These are phyloP conservation scores for Leptopilina boulardi DNA, from an alignment of 1,140 invertebrate genomes.

Conservation along the genomic window DNA sequence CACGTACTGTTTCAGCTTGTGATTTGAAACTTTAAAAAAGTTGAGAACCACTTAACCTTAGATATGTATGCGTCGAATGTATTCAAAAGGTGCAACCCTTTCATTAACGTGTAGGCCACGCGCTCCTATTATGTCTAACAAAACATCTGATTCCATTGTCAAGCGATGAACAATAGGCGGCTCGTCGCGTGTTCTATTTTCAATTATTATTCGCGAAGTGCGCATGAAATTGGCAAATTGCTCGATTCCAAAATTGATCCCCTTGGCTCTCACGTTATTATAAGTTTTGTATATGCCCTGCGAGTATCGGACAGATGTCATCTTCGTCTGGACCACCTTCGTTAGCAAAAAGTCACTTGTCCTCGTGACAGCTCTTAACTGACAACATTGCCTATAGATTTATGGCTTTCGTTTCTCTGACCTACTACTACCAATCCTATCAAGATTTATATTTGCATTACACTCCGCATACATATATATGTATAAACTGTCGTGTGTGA, in stretches of 20 bases:
- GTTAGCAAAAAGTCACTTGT: constrained; percentile 43
- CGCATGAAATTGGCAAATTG: constrained; percentile 71
- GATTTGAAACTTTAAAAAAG: not conserved
- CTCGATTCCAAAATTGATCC: constrained; percentile 44
- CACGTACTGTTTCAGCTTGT: not conserved
- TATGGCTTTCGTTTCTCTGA: constrained; percentile 39
- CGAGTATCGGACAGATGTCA: constrained; percentile 52
- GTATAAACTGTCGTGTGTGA: not conserved
- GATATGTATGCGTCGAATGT: constrained; percentile 56
- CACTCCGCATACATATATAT: too few species aligned
- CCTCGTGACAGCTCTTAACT: constrained; percentile 33
- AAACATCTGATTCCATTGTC: constrained; percentile 75
- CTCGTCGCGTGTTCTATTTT: constrained; percentile 71
- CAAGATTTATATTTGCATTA: not conserved
- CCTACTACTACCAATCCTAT: constrained; percentile 17
- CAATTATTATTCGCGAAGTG: constrained; percentile 69
- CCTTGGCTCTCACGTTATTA: not conserved
- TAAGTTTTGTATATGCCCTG: not conserved
- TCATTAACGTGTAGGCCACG: constrained; percentile 75
- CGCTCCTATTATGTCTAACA: constrained; percentile 72
- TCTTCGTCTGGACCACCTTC: constrained; percentile 39
- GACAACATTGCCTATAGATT: constrained; percentile 36
- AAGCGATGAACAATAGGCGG: constrained; percentile 62
- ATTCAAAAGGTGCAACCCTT: constrained; percentile 73
- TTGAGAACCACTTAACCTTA: constrained; percentile 49